These are phyloP conservation scores for Tuta absoluta DNA, from an alignment of 2,888 invertebrate genomes.

Conservation along the genomic window DNA sequence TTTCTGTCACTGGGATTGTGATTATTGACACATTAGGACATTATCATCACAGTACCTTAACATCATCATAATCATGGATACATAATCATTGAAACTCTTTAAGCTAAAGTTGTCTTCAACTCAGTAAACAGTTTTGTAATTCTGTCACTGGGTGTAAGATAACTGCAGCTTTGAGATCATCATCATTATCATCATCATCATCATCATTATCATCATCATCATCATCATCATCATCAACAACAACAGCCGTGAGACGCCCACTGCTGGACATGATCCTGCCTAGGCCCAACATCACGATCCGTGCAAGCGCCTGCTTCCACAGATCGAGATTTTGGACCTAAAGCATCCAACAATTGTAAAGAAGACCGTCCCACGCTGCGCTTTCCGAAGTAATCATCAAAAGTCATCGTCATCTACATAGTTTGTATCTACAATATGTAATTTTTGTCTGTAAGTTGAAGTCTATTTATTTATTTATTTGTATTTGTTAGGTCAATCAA, in stretches of 20 bases:
- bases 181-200: conserved; percentile 17
- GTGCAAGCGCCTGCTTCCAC: too few relatives aligned
- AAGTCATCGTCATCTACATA: background rate
- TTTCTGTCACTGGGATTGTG: conserved; percentile 43
- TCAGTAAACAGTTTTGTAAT: conserved; percentile 21
- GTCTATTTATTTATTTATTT: too few relatives aligned
- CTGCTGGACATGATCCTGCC: too few relatives aligned
- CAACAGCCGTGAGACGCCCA: background rate
- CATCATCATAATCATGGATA: background rate
- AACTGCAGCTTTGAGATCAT: conserved; percentile 10
- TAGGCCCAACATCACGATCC: too few relatives aligned
- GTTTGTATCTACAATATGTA: too few relatives aligned
- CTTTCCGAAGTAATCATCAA: background rate
- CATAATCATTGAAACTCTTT: background rate
- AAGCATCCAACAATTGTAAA: too few relatives aligned
- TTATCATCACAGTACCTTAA: conserved; percentile 32
- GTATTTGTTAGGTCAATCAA: too few relatives aligned
- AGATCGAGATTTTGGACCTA: too few relatives aligned
- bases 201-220: too few relatives aligned
- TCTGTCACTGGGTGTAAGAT: conserved; percentile 28
- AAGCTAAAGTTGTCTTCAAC: conserved; percentile 13
- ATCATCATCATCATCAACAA: too few relatives aligned
- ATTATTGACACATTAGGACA: too few relatives aligned
- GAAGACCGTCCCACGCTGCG: too few relatives aligned
- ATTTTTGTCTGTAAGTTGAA: conserved; percentile 6